Percentiles rank a stretch among this genome's conserved stretches.
These are phyloP conservation scores for Macrosteles quadrilineatus DNA, from an alignment of 1,140 invertebrate species.

Conservation along the genomic window DNA sequence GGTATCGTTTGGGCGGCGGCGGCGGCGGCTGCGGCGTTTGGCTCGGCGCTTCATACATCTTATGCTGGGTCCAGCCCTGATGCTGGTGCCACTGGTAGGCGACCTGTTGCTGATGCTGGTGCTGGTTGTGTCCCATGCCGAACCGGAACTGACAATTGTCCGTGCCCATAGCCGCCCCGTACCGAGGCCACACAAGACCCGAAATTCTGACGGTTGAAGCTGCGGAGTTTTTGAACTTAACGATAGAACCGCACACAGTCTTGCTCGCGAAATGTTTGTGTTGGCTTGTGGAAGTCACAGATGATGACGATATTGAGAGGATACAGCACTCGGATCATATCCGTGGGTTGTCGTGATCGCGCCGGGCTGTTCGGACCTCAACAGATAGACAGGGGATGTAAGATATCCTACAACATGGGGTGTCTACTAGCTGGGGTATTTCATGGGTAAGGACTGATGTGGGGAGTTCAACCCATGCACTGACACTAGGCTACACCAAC, in stretches of 20 bases:
- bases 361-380: neutral
- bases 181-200: constrained; percentile 20
- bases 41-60: neutral
- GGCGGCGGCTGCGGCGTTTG: neutral
- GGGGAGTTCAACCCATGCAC: too few species aligned
- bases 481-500: too few species aligned
- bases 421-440: too few species aligned
- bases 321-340: neutral
- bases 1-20: constrained; percentile 16
- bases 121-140: constrained; percentile 2
- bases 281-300: constrained; percentile 4
- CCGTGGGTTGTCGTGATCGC: neutral
- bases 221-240: too few species aligned
- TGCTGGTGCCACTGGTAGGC: constrained; percentile 19
- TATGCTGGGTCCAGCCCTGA: neutral
- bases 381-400: too few species aligned
- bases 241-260: constrained; percentile 25
- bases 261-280: constrained; percentile 12
- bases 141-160: constrained; percentile 15
- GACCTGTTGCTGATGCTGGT: neutral
- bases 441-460: too few species aligned
- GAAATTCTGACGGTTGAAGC: constrained; percentile 20
- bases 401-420: too few species aligned
- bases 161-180: constrained; percentile 2
- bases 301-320: neutral